These are phyloP conservation scores for Trachelus iudaicus DNA, from an alignment of 2,888 invertebrate species.

Conservation along the genomic window DNA sequence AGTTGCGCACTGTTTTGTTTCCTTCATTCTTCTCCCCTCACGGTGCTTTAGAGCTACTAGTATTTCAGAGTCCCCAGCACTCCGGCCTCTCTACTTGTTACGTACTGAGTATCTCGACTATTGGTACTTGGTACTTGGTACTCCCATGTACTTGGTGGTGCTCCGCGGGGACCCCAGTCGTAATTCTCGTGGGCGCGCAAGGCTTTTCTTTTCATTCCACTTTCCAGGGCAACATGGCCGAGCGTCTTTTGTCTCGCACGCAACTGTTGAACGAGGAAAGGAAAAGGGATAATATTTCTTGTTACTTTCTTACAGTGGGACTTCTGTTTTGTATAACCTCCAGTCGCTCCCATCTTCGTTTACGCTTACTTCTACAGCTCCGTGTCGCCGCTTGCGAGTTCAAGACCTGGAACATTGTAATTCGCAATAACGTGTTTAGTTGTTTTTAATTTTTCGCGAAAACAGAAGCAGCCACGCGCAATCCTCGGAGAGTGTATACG, in stretches of 20 bases:
- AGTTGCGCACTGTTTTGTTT: conserved; percentile 11
- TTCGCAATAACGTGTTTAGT: conserved; percentile 19
- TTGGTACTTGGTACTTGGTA: conserved; percentile 11
- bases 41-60: not conserved
- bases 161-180: conserved; percentile 4
- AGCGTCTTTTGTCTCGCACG: conserved; percentile 36
- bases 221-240: conserved; percentile 35
- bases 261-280: conserved; percentile 22
- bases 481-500: not conserved
- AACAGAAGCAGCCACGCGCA: not conserved
- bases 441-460: conserved; percentile 18
- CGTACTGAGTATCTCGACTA: conserved; percentile 6
- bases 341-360: not conserved
- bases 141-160: conserved; percentile 13
- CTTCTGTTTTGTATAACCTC: not conserved
- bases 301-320: conserved; percentile 12
- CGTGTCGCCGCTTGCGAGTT: not conserved
- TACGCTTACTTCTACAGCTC: not conserved
- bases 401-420: conserved; percentile 8
- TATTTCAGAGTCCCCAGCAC: not conserved
- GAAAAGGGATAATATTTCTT: conserved; percentile 35
- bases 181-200: conserved; percentile 34
- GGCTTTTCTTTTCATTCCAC: conserved; percentile 47
- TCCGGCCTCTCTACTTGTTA: not conserved
- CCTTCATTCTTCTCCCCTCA: conserved; percentile 12